A percentile compares a stretch with the other conserved stretches of the same genome.
phyloP scores from a whole-genome alignment of 2,113 vertebrate species.

The Pollimyrus isidori region DNA sequence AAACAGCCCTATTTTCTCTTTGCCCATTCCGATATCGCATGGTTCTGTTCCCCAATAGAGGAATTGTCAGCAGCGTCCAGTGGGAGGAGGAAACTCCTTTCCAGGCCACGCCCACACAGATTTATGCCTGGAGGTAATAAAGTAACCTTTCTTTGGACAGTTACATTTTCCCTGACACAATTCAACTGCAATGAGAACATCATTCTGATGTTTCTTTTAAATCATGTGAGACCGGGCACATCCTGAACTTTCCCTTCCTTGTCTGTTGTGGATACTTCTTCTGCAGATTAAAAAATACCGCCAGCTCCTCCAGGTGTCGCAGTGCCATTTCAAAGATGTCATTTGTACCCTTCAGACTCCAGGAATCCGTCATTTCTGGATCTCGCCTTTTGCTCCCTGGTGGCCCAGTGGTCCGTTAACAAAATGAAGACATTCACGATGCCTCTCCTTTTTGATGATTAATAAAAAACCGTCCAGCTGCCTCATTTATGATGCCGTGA shows the following conservation, averaged over 20 bases:
- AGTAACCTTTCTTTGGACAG: neutral
- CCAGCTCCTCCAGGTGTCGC: neutral
- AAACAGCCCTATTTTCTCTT: neutral
- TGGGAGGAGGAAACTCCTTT: neutral
- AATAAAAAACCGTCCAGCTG: neutral
- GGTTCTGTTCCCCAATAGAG: neutral
- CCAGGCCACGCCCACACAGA: neutral
- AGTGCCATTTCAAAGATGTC: neutral
- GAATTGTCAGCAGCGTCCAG: neutral
- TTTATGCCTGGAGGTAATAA: neutral
- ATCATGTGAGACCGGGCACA: conserved; percentile 9
- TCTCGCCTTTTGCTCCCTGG: neutral
- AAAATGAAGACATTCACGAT: neutral
- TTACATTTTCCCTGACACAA: neutral
- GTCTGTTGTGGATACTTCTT: neutral
- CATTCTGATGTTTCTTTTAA: conserved; percentile 21
- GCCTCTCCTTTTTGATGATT: neutral
- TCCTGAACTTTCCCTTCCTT: neutral
- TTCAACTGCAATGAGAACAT: neutral
- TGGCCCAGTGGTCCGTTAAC: neutral
- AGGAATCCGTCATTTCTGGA: neutral
- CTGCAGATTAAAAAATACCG: neutral
- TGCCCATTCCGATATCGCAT: neutral
- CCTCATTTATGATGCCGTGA: neutral
- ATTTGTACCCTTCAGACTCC: neutral